Conservation (phyloP, 2,888 invertebrate species). For the Periphyllus acericola region DNA sequence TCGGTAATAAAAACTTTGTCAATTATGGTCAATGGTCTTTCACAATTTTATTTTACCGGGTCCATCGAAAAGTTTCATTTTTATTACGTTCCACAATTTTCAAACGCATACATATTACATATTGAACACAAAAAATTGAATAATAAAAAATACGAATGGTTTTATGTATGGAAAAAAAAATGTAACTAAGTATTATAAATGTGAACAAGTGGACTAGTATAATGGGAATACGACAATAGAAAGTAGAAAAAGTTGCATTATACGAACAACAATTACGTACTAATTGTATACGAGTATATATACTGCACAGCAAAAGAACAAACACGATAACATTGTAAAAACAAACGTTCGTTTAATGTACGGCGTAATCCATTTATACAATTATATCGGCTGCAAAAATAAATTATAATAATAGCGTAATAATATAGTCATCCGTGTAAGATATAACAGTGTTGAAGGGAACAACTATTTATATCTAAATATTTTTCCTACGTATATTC, state of each 20-base stretch:
- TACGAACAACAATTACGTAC: not conserved
- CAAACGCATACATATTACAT: not conserved
- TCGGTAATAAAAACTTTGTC: slow-evolving; percentile 42
- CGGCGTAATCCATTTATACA: not conserved
- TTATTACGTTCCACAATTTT: slow-evolving; percentile 20
- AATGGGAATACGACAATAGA: slow-evolving; percentile 2
- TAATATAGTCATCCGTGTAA: no score
- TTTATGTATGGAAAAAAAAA: not conserved
- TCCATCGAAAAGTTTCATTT: slow-evolving; percentile 40
- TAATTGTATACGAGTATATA: not conserved
- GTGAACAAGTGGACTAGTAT: not conserved
- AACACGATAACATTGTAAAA: slow-evolving; percentile 6
- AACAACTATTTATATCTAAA: no score
- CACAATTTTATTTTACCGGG: not conserved
- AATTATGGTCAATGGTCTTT: slow-evolving; percentile 46
- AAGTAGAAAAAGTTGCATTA: not conserved
- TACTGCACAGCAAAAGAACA: not conserved
- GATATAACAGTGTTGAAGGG: no score
- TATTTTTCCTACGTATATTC: not conserved
- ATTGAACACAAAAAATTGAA: slow-evolving; percentile 17
- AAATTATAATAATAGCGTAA: not conserved
- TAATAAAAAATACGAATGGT: not conserved
- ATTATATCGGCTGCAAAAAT: not conserved
- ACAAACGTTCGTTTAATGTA: not conserved
- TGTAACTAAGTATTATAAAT: not conserved